These are phyloP conservation scores for Ephialtes manifestator DNA, from an alignment of 2,888 invertebrate genomes.

Conservation along the genomic window DNA sequence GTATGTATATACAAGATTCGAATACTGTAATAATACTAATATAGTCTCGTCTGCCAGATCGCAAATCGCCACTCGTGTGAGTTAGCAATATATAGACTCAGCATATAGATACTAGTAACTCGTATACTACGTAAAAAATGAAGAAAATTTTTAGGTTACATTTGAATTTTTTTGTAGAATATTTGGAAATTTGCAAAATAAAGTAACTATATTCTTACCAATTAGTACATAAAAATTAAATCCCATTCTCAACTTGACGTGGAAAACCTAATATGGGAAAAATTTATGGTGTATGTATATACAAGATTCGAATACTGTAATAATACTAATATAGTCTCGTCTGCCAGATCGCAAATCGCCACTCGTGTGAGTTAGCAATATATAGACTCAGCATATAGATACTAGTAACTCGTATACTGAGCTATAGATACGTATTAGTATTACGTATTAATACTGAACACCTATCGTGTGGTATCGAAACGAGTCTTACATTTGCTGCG, in stretches of 20 bases:
- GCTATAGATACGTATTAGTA: conserved; percentile 23
- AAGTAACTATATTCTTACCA: too few relatives aligned
- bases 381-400: not conserved
- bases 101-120: not conserved
- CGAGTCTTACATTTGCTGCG: conserved; percentile 15
- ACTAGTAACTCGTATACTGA: not conserved
- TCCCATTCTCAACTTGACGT: not conserved
- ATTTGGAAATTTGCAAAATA: too few relatives aligned
- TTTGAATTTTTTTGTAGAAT: too few relatives aligned
- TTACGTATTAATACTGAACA: conserved; percentile 33
- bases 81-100: conserved; percentile 21
- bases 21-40: conserved; percentile 57
- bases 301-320: conserved; percentile 42
- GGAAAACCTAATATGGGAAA: not conserved
- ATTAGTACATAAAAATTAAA: too few relatives aligned
- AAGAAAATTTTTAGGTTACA: too few relatives aligned
- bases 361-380: conserved; percentile 30
- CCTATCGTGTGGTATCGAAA: conserved; percentile 21
- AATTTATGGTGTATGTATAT: conserved; percentile 28
- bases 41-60: conserved; percentile 53
- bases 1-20: conserved; percentile 33
- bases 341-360: conserved; percentile 50
- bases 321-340: conserved; percentile 60
- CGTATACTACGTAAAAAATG: too few relatives aligned
- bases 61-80: conserved; percentile 48